phyloP scores from a whole-genome alignment of 2,888 invertebrate genomes.

The Macrosiphum euphorbiae region DNA sequence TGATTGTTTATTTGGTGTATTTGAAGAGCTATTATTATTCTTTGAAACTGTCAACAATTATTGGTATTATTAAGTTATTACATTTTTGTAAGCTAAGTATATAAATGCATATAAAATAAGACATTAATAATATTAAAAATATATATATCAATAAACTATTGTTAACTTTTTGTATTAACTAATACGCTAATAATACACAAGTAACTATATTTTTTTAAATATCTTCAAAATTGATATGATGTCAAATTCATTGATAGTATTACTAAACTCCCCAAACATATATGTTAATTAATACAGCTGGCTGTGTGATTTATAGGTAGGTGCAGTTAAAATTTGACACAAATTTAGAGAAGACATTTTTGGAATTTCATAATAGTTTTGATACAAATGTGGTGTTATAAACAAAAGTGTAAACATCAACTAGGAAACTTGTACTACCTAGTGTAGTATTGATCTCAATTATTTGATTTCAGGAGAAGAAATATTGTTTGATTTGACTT shows the following conservation, averaged over 20 bases:
- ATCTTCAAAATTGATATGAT: background rate
- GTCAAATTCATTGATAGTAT: background rate
- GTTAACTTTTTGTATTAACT: background rate
- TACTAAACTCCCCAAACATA: background rate
- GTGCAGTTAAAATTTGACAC: background rate
- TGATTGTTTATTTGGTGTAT: background rate
- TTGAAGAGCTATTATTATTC: constrained; percentile 21
- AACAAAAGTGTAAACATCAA: background rate
- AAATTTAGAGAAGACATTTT: background rate
- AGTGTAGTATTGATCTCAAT: too few relatives aligned
- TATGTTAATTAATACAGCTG: background rate
- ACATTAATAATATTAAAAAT: background rate
- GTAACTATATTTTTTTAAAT: background rate
- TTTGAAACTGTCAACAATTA: constrained; percentile 50
- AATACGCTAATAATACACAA: background rate
- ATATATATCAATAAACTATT: background rate
- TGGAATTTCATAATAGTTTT: background rate
- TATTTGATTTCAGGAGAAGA: background rate
- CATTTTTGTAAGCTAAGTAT: background rate
- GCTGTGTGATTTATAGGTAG: background rate
- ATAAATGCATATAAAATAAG: background rate
- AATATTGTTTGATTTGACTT: background rate
- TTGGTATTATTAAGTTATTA: background rate
- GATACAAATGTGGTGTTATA: background rate
- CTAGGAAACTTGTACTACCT: background rate